A percentile compares a stretch with the other conserved stretches of the same genome.
phyloP scores from a whole-genome alignment of 2,888 invertebrate genomes.

The Lucinisca nassula region DNA sequence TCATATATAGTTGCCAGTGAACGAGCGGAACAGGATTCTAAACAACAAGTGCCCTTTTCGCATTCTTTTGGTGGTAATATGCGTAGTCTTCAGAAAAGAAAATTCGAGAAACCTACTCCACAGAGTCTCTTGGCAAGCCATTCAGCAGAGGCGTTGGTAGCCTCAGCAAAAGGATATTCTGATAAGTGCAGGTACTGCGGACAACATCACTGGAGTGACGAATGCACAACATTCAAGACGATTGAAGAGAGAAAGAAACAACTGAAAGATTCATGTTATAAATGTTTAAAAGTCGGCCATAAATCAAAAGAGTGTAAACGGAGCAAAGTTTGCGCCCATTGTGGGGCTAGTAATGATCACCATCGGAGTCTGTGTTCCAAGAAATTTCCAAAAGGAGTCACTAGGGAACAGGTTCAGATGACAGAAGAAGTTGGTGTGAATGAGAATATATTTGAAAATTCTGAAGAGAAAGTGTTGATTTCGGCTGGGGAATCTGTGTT shows the following conservation, averaged over 20 bases:
- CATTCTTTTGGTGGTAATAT: not conserved
- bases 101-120: not conserved
- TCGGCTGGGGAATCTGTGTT: conserved; percentile 29
- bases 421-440: not conserved
- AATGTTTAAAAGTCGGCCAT: conserved; percentile 23
- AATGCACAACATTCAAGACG: conserved; percentile 7
- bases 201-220: conserved; percentile 19
- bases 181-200: conserved; percentile 14
- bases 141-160: not conserved
- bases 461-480: conserved; percentile 14
- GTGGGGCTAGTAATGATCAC: conserved; percentile 17
- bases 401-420: not conserved
- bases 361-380: conserved; percentile 31
- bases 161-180: not conserved
- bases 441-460: not conserved
- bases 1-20: conserved; percentile 13
- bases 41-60: not conserved
- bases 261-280: conserved; percentile 19
- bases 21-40: conserved; percentile 21
- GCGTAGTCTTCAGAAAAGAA: not conserved
- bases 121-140: not conserved
- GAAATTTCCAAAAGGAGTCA: not conserved
- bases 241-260: conserved; percentile 2
- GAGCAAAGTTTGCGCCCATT: conserved; percentile 9
- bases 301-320: conserved; percentile 13